A percentile compares a stretch with the other conserved stretches of the same genome.
These are phyloP conservation scores for Semnornis frantzii DNA, from an alignment of 2,113 vertebrate species.

Conservation along the genomic window DNA sequence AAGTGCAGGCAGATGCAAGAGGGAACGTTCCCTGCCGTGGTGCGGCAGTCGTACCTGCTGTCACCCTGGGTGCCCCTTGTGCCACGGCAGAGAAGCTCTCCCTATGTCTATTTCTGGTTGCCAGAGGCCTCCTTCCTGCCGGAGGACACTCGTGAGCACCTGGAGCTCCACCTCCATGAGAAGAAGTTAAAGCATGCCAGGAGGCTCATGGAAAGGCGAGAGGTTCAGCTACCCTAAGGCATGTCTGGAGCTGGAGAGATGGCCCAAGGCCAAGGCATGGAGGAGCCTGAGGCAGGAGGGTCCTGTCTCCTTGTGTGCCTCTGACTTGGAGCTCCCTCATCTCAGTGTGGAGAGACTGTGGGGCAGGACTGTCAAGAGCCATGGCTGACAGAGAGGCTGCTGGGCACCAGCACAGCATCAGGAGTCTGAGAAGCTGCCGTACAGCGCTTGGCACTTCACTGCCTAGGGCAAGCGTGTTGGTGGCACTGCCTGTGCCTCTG, in stretches of 20 bases:
- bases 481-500: conserved; percentile 57
- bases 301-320: not conserved
- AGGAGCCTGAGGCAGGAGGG: too few species aligned
- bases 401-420: not conserved
- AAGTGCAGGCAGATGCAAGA: not conserved
- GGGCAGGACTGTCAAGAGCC: too few species aligned
- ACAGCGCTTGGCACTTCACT: not conserved
- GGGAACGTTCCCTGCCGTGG: not conserved
- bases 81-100: not conserved
- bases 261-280: too few species aligned
- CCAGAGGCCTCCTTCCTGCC: not conserved
- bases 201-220: not conserved
- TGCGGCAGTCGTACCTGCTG: not conserved
- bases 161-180: not conserved
- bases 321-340: not conserved
- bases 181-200: not conserved
- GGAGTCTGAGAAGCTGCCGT: not conserved
- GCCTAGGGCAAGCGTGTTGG: conserved; percentile 46
- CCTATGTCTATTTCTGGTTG: not conserved
- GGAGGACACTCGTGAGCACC: not conserved
- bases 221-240: too few species aligned
- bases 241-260: too few species aligned
- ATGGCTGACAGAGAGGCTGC: too few species aligned
- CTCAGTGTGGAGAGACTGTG: too few species aligned
- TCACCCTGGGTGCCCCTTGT: not conserved